phyloP scores from a whole-genome alignment of 2,797 vertebrate genomes.

The Chrysocyon brachyurus region DNA sequence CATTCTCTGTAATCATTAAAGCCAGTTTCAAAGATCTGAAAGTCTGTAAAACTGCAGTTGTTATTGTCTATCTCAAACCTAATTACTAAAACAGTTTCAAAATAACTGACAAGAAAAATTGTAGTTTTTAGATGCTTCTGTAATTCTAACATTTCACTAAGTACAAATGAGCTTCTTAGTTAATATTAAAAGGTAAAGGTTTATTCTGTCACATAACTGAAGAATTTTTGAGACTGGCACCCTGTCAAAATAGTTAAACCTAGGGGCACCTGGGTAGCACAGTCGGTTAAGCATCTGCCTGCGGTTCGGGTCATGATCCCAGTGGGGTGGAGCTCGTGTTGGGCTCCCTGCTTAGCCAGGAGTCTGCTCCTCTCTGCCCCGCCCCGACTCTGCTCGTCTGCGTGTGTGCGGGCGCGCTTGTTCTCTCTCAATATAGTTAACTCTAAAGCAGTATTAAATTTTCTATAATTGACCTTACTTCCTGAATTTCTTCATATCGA shows the following conservation, averaged over 20 bases:
- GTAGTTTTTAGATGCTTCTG: not conserved
- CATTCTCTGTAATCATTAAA: not conserved
- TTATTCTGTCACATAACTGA: not conserved
- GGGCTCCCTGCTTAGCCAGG: not conserved
- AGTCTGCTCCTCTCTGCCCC: not conserved
- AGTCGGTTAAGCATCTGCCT: not conserved
- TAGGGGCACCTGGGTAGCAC: not conserved
- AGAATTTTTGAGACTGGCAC: not conserved
- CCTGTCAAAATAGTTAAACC: not conserved
- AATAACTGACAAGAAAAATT: not conserved
- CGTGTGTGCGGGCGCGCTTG: not conserved
- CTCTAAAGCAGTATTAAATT: not conserved
- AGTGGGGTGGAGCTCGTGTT: not conserved
- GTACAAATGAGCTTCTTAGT: not conserved
- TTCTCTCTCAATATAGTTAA: not conserved
- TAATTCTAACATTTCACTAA: slow-evolving; percentile 21
- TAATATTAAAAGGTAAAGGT: not conserved
- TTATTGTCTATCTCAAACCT: not conserved
- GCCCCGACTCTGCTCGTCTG: not conserved
- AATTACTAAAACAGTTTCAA: not conserved
- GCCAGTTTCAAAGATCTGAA: not conserved
- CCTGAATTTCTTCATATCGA: not conserved
- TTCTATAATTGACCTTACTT: not conserved
- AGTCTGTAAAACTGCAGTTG: not conserved
- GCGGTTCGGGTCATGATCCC: not conserved